Conservation (phyloP, 2,888 invertebrate species). For the Junonia oenone region DNA sequence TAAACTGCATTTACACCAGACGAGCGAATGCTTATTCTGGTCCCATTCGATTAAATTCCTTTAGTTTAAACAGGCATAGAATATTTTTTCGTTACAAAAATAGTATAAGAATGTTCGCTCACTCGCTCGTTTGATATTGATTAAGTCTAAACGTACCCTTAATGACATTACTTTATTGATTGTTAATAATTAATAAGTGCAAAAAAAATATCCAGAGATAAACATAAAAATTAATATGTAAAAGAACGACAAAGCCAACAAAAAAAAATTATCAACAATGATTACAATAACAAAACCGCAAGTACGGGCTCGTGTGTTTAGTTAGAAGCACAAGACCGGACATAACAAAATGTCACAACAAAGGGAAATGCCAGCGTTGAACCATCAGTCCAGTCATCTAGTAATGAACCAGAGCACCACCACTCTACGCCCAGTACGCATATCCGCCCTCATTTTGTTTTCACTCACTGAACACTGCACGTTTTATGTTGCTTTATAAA, state of each 20-base stretch:
- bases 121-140: no score
- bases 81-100: no score
- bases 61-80: no score
- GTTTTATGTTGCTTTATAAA: conserved; percentile 9
- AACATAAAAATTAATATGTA: no score
- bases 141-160: no score
- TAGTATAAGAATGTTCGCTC: no score
- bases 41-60: no score
- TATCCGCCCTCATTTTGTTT: conserved; percentile 46
- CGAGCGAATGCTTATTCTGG: no score
- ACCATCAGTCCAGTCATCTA: conserved; percentile 58
- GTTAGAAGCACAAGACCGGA: conserved; percentile 23
- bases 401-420: conserved; percentile 59
- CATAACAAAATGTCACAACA: conserved; percentile 40
- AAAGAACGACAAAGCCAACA: background rate
- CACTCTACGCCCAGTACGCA: conserved; percentile 35
- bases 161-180: no score
- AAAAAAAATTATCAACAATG: background rate
- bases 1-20: no score
- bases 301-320: conserved; percentile 19
- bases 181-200: no score
- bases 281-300: conserved; percentile 17
- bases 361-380: conserved; percentile 57
- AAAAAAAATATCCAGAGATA: no score
- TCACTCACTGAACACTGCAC: conserved; percentile 44